A percentile compares a stretch with the other conserved stretches of the same genome.
phyloP scores from a whole-genome alignment of 2,113 vertebrate genomes.

The Lepisosteus oculatus region DNA sequence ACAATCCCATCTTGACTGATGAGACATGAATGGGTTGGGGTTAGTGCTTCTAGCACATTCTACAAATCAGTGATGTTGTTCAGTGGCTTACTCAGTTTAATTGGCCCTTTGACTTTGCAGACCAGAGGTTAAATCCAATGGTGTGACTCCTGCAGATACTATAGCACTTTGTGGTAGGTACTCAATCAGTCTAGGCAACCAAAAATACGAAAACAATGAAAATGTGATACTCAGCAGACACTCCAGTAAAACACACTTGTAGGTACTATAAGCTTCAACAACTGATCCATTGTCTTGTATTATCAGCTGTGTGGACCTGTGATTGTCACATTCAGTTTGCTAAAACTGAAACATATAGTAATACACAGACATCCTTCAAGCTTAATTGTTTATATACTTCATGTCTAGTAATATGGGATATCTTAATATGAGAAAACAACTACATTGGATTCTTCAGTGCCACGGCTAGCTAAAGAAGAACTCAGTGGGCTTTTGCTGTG shows the following conservation, averaged over 20 bases:
- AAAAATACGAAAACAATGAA: constrained; percentile 52
- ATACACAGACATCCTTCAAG: no score
- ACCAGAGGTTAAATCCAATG: constrained; percentile 33
- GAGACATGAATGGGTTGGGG: constrained; percentile 37
- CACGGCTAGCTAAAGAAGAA: no score
- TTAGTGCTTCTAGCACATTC: constrained; percentile 33
- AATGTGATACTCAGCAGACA: constrained; percentile 4
- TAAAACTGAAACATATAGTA: no score
- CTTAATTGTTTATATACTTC: no score
- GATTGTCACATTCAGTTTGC: no score
- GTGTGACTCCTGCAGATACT: background rate
- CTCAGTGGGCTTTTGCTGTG: no score
- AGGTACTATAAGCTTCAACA: background rate
- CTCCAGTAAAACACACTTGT: background rate
- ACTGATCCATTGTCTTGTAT: no score
- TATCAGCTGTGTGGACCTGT: no score
- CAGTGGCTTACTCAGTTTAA: constrained; percentile 33
- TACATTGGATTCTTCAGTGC: no score
- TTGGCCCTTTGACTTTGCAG: constrained; percentile 29
- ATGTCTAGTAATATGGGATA: no score
- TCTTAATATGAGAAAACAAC: no score
- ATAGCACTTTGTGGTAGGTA: constrained; percentile 31
- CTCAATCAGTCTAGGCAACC: constrained; percentile 40
- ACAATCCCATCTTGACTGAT: constrained; percentile 58
- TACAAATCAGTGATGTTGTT: constrained; percentile 54